A percentile compares a stretch with the other conserved stretches of the same genome.
Evolutionary conservation across 2,113 vertebrate genomes (phyloP).

Genomic region (Terrapene triunguis): DNA sequence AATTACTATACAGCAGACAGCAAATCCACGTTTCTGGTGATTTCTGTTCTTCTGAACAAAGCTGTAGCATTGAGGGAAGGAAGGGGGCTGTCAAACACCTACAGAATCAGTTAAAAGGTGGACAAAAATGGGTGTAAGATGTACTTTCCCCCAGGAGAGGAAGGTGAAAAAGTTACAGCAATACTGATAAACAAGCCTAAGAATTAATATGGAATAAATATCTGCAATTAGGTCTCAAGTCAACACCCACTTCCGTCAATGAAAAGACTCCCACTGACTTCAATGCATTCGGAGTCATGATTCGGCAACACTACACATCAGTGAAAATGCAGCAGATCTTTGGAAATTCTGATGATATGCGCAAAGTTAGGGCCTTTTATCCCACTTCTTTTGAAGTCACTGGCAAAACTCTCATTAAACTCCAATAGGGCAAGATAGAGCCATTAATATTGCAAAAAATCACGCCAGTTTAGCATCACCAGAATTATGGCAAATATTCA

Average conservation of each 20-base stretch:
- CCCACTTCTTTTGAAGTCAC: background rate
- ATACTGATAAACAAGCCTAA: background rate
- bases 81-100: background rate
- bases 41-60: background rate
- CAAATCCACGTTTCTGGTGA: background rate
- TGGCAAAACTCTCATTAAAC: background rate
- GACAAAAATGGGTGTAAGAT: background rate
- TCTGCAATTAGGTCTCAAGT: background rate
- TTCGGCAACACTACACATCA: fast-evolving
- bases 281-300: background rate
- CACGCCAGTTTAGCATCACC: fast-evolving
- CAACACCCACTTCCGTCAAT: background rate
- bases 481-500: fast-evolving
- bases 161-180: background rate
- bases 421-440: background rate
- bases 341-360: background rate
- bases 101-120: background rate
- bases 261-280: background rate
- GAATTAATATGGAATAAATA: background rate
- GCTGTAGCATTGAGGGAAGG: fast-evolving
- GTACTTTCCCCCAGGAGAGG: background rate
- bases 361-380: background rate
- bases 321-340: fast-evolving
- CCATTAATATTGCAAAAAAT: fast-evolving
- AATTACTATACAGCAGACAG: background rate